phyloP scores from a whole-genome alignment of 1,140 invertebrate species.

The Atta cephalotes region DNA sequence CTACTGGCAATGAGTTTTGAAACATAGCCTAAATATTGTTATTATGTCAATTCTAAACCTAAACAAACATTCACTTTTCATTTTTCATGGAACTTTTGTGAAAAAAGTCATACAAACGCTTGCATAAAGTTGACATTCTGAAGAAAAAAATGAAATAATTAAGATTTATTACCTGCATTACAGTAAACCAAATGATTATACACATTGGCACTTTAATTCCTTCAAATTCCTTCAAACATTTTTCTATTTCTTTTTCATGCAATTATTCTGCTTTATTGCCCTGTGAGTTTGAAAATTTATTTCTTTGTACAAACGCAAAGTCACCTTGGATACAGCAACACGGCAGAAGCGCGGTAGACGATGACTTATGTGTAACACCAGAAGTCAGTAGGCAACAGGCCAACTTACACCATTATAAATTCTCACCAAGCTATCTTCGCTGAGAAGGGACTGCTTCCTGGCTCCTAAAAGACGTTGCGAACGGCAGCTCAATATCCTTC shows the following conservation, averaged over 20 bases:
- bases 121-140: background rate
- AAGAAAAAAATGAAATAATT: background rate
- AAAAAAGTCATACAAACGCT: background rate
- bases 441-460: background rate
- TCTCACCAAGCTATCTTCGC: constrained; percentile 18
- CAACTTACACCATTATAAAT: constrained; percentile 49
- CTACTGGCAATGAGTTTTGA: no score
- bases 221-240: background rate
- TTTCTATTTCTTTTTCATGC: background rate
- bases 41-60: no score
- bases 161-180: no score
- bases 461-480: background rate
- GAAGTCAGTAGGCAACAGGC: constrained; percentile 62
- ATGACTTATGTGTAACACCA: constrained; percentile 60
- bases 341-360: constrained; percentile 11
- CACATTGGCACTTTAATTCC: background rate
- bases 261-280: background rate
- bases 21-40: no score
- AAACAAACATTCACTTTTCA: no score
- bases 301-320: background rate
- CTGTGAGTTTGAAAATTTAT: background rate
- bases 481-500: background rate
- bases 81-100: no score
- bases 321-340: background rate
- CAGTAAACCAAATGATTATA: background rate